Evolutionary conservation across 1,140 invertebrate genomes (phyloP).

Genomic region (Cotesia glomerata): DNA sequence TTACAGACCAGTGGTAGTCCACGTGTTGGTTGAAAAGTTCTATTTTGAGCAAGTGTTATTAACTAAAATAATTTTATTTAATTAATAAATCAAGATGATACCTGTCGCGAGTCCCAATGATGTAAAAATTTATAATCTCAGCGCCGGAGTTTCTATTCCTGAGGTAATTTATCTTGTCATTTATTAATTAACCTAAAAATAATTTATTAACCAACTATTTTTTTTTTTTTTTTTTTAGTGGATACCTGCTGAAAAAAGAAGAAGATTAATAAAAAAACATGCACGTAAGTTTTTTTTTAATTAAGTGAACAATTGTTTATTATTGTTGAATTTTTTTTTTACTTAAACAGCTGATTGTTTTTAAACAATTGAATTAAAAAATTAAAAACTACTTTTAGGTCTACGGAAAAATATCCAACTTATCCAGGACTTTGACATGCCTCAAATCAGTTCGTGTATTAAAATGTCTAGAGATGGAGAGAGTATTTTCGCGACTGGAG

Average conservation of each 20-base stretch:
- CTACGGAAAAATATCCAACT: slow-evolving; percentile 90
- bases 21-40: too few species aligned
- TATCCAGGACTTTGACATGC: slow-evolving; percentile 99
- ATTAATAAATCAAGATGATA: slow-evolving; percentile 60
- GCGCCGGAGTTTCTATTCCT: slow-evolving; percentile 93
- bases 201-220: slow-evolving; percentile 18
- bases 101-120: slow-evolving; percentile 88
- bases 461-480: slow-evolving; percentile 90
- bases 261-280: slow-evolving; percentile 88
- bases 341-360: slow-evolving; percentile 16
- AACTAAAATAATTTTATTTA: neutral
- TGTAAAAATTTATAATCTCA: slow-evolving; percentile 97
- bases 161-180: slow-evolving; percentile 73
- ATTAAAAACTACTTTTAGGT: slow-evolving; percentile 62
- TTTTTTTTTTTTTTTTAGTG: slow-evolving; percentile 72
- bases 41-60: neutral
- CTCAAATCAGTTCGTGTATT: slow-evolving; percentile 86
- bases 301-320: slow-evolving; percentile 6
- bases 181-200: neutral
- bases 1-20: too few species aligned
- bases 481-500: slow-evolving; percentile 91
- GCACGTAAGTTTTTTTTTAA: slow-evolving; percentile 64
- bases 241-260: slow-evolving; percentile 88
- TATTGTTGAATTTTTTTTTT: neutral
- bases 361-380: neutral